Evolutionary conservation across 2,888 invertebrate species (phyloP), one percentile per base, ranked within the genome.

Genomic region (Venustoraphidia nigricollis): DNA sequence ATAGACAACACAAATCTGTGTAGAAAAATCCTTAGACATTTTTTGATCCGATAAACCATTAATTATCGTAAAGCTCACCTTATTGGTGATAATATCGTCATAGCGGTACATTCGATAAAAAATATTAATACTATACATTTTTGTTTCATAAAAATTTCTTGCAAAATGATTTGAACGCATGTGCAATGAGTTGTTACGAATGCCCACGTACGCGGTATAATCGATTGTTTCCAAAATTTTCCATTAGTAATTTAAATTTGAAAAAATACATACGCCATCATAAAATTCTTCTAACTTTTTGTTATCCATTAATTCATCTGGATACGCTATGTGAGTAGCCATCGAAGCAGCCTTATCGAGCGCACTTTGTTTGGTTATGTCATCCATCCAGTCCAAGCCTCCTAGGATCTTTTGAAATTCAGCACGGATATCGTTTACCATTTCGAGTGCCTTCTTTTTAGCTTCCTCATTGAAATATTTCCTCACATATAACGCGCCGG

Each of bases 311-410:
- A 94, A 77, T 64, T 92, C 93, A 57, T 84, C 84, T 1, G 94
- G 94, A 65, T 94, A 94, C 0, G 91, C 94, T 60, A 95, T 93
- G 64, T 93, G 89, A 1, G 88, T 81, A 2, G 81, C 74, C 85
- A 95, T 93, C 0, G 82, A 75, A 49, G 78, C 77, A 0, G 89
- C 83, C 62, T 92, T 92, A 51, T 82, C 79, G 51, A 88, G 64
- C 1, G 90, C 91, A 48, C 80, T 79, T 53, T 70, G 65, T 44
- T 81, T 80, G 0, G 95, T 95, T 53, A 72, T 68, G 0, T 79
- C 77, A 61, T 95, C 94, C 95, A 96, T 95, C 95, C 95, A 96
- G 42, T 85, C 83, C 10, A 93, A 81, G 50, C 79, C 73, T 13
- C 75, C 71, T 48, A 93, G 65, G 35, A 93, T 89, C 56, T 84